Evolutionary conservation across 1,140 invertebrate genomes (phyloP).

Genomic region (Gonioctena quinquepunctata): DNA sequence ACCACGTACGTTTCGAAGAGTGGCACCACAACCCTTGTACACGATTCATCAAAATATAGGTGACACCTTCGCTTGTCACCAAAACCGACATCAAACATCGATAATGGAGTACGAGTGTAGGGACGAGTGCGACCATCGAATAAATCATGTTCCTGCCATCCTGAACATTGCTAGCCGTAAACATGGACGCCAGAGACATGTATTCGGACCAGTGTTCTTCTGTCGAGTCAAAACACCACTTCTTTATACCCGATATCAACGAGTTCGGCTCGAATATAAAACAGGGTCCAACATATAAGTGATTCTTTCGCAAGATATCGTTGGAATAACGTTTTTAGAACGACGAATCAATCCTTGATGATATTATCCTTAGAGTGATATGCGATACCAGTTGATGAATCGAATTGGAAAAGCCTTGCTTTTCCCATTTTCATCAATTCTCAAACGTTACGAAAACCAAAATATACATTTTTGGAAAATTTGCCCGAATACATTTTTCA

Average conservation of each 20-base stretch:
- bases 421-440: too few species aligned
- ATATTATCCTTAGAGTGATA: too few species aligned
- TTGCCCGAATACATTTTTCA: too few species aligned
- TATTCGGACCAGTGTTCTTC: constrained; percentile 7
- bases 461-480: too few species aligned
- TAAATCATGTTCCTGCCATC: constrained; percentile 13
- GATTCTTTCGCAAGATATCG: too few species aligned
- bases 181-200: constrained; percentile 9
- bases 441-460: too few species aligned
- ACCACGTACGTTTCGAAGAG: not conserved
- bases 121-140: not conserved
- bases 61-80: constrained; percentile 4
- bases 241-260: not conserved
- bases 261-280: not conserved
- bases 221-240: constrained; percentile 4
- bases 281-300: not conserved
- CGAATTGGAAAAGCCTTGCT: too few species aligned
- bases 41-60: constrained; percentile 4
- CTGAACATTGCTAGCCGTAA: not conserved
- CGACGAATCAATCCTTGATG: too few species aligned
- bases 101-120: not conserved
- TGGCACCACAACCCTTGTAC: not conserved
- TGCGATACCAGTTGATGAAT: too few species aligned
- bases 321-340: too few species aligned
- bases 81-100: constrained; percentile 7